phyloP scores from a whole-genome alignment of 2,888 invertebrate species.

The Platerodrilus igneus region DNA sequence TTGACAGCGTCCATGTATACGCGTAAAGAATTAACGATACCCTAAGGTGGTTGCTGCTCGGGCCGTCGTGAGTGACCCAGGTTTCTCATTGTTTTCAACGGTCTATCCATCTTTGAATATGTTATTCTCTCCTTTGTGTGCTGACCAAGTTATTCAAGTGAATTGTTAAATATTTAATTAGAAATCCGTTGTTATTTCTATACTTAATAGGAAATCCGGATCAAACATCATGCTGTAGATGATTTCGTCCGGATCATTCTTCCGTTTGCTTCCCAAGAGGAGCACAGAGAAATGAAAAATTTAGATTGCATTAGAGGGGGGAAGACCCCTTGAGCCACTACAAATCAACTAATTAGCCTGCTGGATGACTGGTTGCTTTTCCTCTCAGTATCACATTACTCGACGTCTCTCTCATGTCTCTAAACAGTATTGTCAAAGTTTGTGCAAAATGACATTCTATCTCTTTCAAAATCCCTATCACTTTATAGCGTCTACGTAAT shows the following conservation, averaged over 20 bases:
- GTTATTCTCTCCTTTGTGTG: no score
- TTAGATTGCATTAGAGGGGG: conserved; percentile 52
- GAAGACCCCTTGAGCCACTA: conserved; percentile 50
- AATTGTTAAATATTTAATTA: no score
- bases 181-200: not conserved
- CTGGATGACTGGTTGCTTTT: conserved; percentile 39
- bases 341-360: conserved; percentile 52
- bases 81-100: conserved; percentile 16
- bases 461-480: conserved; percentile 15
- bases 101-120: conserved; percentile 4
- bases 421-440: conserved; percentile 23
- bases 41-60: conserved; percentile 34
- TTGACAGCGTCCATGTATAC: conserved; percentile 48
- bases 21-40: conserved; percentile 48
- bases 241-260: conserved; percentile 37
- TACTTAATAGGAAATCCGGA: conserved; percentile 9
- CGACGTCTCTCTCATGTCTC: conserved; percentile 29
- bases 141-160: no score
- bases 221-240: conserved; percentile 13
- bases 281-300: conserved; percentile 48
- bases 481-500: conserved; percentile 16
- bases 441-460: conserved; percentile 11
- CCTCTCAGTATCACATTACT: conserved; percentile 26
- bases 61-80: conserved; percentile 19
- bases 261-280: conserved; percentile 40